A percentile compares a stretch with the other conserved stretches of the same genome.
Conservation (phyloP, 2,797 vertebrate genomes). For the Acipenser oxyrinchus region DNA sequence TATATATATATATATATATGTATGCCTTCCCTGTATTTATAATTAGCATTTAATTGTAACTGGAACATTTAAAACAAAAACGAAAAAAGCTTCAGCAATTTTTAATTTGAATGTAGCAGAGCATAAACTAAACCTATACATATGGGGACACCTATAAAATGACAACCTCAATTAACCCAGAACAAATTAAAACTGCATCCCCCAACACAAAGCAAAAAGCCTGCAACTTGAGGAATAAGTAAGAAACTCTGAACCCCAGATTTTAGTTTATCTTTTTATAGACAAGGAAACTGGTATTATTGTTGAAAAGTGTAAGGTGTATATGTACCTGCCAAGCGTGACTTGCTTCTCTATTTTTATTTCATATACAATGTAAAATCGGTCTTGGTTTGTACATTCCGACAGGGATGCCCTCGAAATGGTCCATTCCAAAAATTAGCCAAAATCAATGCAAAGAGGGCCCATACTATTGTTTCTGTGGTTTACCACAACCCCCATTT, state of each 20-base stretch:
- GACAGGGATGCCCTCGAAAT: too few relatives aligned
- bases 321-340: too few relatives aligned
- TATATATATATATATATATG: slow-evolving; percentile 5
- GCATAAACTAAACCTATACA: slow-evolving; percentile 70
- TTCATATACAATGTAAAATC: too few relatives aligned
- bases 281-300: too few relatives aligned
- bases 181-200: slow-evolving; percentile 64
- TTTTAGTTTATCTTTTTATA: too few relatives aligned
- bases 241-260: slow-evolving; percentile 22
- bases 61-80: slow-evolving; percentile 19
- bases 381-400: too few relatives aligned
- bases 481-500: too few relatives aligned
- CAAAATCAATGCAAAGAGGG: too few relatives aligned
- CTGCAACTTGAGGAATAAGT: slow-evolving; percentile 26
- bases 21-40: slow-evolving; percentile 18
- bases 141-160: slow-evolving; percentile 62
- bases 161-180: slow-evolving; percentile 74
- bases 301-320: too few relatives aligned
- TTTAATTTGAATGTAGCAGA: slow-evolving; percentile 71
- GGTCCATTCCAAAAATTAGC: too few relatives aligned
- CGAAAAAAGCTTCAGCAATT: slow-evolving; percentile 29
- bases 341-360: too few relatives aligned
- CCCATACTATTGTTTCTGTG: too few relatives aligned
- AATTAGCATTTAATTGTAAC: slow-evolving; percentile 41
- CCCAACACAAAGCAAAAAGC: slow-evolving; percentile 34